Evolutionary conservation across 2,113 vertebrate genomes (phyloP).

Genomic region (Prietella phreatophila): DNA sequence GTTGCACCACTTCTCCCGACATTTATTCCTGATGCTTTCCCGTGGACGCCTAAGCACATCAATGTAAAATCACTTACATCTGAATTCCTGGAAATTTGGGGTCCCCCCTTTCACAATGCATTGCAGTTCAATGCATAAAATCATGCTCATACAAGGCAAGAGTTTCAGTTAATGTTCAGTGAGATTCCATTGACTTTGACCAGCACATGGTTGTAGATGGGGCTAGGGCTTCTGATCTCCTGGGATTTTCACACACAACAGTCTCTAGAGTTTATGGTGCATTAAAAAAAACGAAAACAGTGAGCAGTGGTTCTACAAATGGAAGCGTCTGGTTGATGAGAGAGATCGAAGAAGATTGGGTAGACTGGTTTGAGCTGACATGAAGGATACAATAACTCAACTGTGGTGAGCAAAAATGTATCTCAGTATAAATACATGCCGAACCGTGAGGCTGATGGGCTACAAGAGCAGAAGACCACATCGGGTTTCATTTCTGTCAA

Average conservation of each 20-base stretch:
- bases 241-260: neutral
- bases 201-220: neutral
- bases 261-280: neutral
- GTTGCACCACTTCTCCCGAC: no score
- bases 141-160: neutral
- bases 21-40: no score
- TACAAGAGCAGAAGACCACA: neutral
- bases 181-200: neutral
- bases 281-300: neutral
- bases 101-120: no score
- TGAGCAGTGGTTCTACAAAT: neutral
- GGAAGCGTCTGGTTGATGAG: neutral
- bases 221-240: neutral
- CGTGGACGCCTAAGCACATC: no score
- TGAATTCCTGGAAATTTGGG: no score
- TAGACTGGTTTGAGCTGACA: neutral
- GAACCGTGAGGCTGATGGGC: neutral
- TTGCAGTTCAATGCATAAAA: neutral
- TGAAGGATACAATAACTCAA: neutral
- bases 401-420: neutral
- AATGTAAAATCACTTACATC: no score
- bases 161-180: neutral
- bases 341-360: neutral
- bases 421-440: neutral
- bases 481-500: neutral